A percentile compares a stretch with the other conserved stretches of the same genome.
phyloP scores from a whole-genome alignment of 2,888 invertebrate species.

The Drosophila gaucha region DNA sequence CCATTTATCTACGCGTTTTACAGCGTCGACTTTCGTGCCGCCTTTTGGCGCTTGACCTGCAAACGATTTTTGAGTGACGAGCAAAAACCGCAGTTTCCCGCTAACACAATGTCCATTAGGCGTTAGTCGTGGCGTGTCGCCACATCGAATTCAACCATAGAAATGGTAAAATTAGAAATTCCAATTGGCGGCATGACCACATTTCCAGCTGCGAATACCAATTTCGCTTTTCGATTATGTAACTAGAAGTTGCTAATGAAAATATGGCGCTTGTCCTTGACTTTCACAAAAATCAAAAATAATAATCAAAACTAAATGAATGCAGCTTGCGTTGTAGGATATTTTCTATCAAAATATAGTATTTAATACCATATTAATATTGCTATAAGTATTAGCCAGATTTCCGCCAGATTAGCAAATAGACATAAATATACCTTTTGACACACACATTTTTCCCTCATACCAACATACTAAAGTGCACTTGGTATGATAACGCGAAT shows the following conservation, averaged over 20 bases:
- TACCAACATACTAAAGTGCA: neutral
- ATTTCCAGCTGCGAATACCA: slow-evolving; percentile 3
- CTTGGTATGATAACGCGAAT: neutral
- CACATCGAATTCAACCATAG: slow-evolving; percentile 12
- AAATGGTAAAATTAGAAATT: slow-evolving; percentile 18
- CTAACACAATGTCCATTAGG: slow-evolving; percentile 83
- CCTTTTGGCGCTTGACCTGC: slow-evolving; percentile 92
- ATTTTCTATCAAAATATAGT: neutral
- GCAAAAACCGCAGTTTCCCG: slow-evolving; percentile 81
- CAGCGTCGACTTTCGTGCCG: slow-evolving; percentile 93
- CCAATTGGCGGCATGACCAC: slow-evolving; percentile 18
- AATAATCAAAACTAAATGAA: slow-evolving; percentile 21
- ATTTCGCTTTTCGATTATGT: slow-evolving; percentile 3
- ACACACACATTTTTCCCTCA: neutral
- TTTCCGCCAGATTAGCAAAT: neutral
- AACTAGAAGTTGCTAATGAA: slow-evolving; percentile 7
- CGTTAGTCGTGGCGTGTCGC: slow-evolving; percentile 72
- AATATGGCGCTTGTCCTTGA: neutral
- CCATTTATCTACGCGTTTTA: slow-evolving; percentile 96
- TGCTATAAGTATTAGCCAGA: slow-evolving; percentile 6
- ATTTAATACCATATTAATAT: neutral
- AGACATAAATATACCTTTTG: neutral
- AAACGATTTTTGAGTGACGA: slow-evolving; percentile 81
- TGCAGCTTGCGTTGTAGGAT: slow-evolving; percentile 4
- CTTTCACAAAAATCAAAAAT: neutral